Evolutionary conservation across 2,113 vertebrate genomes (phyloP).

Genomic region (Blennius ocellaris): DNA sequence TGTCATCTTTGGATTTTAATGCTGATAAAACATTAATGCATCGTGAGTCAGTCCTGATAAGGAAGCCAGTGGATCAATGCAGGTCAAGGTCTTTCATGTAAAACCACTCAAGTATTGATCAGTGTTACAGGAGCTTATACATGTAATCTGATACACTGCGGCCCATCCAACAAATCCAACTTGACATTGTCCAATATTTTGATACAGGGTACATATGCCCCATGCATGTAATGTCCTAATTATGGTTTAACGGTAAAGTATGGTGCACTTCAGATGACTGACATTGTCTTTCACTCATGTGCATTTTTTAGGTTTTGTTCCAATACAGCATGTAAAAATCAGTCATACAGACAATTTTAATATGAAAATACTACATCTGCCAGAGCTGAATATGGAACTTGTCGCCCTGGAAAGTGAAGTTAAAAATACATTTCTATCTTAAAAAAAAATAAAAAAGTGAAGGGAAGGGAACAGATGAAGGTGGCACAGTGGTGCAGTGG

Average conservation of each 20-base stretch:
- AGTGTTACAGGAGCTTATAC: conserved; percentile 11
- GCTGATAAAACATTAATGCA: conserved; percentile 28
- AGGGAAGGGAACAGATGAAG: too few relatives aligned
- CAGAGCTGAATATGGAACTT: too few relatives aligned
- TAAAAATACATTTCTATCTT: too few relatives aligned
- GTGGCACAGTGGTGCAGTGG: too few relatives aligned
- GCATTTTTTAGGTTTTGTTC: too few relatives aligned
- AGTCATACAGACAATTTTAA: too few relatives aligned
- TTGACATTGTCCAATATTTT: conserved; percentile 28
- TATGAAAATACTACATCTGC: too few relatives aligned
- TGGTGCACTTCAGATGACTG: background rate
- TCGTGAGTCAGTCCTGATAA: conserved; percentile 12
- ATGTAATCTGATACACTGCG: conserved; percentile 41
- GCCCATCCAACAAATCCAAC: conserved; percentile 23
- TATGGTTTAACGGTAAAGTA: background rate
- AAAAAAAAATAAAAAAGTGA: too few relatives aligned
- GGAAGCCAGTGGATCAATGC: conserved; percentile 52
- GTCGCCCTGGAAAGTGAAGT: too few relatives aligned
- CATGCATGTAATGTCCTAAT: conserved; percentile 16
- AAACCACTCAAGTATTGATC: conserved; percentile 59
- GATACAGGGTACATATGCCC: background rate
- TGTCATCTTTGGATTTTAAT: background rate
- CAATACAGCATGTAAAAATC: too few relatives aligned
- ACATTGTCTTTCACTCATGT: background rate
- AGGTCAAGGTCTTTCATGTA: conserved; percentile 51